Evolutionary conservation across 23 tunicate species (phyloP).

Genomic region (Phallusia fumigata): DNA sequence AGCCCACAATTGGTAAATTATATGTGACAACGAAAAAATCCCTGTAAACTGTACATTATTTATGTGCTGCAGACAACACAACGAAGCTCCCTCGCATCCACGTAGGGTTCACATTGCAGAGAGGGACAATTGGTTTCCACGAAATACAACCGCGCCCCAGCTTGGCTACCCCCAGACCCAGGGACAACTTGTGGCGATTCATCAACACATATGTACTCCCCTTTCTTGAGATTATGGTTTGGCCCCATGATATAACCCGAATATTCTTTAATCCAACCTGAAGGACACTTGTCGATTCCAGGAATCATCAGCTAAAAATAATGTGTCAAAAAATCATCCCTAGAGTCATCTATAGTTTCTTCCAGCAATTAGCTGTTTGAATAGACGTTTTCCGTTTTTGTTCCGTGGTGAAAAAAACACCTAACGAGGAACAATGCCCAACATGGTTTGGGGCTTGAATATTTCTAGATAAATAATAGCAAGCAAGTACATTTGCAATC

Average conservation of each 20-base stretch:
- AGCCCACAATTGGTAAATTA: too few species aligned
- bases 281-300: constrained; percentile 33
- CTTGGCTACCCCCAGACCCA: constrained; percentile 36
- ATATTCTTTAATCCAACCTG: constrained; percentile 25
- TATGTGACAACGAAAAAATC: too few species aligned
- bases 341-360: too few species aligned
- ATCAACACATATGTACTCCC: constrained; percentile 45
- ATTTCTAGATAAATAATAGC: too few species aligned
- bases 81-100: constrained; percentile 33
- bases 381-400: too few species aligned
- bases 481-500: too few species aligned
- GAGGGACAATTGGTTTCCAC: constrained; percentile 49
- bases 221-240: constrained; percentile 28
- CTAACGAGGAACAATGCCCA: too few species aligned
- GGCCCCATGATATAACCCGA: constrained; percentile 28
- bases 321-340: too few species aligned
- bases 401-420: too few species aligned
- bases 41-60: not conserved
- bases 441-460: too few species aligned
- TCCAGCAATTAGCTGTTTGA: too few species aligned
- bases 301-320: constrained; percentile 42
- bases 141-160: constrained; percentile 21
- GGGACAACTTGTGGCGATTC: constrained; percentile 44
- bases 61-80: constrained; percentile 52
- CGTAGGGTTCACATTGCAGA: constrained; percentile 42